Evolutionary conservation across 2,797 vertebrate genomes (phyloP).

Genomic region (Eupleurogrammus muticus): DNA sequence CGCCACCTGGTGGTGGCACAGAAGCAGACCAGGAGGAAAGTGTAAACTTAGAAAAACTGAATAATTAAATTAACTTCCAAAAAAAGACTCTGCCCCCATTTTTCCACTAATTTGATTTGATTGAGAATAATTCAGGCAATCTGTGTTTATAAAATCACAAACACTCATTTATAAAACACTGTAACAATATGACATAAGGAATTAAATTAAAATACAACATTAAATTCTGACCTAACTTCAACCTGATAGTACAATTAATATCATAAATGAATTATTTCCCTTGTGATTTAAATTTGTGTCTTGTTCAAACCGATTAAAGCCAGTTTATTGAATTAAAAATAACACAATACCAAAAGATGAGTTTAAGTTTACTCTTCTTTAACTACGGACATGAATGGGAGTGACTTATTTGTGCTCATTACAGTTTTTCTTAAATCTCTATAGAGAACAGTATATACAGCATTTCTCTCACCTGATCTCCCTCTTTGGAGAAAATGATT

Average conservation of each 20-base stretch:
- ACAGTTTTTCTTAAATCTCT: background rate
- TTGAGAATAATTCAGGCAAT: background rate
- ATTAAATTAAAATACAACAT: background rate
- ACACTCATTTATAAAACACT: background rate
- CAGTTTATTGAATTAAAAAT: no score
- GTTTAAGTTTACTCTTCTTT: background rate
- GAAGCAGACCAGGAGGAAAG: conserved; percentile 1
- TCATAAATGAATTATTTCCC: no score
- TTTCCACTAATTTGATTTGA: background rate
- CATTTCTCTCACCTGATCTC: conserved; percentile 88
- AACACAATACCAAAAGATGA: background rate
- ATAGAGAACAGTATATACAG: background rate
- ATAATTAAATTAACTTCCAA: background rate
- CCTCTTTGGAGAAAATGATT: conserved; percentile 91
- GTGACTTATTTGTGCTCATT: background rate
- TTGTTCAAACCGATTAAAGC: no score
- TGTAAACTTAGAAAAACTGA: background rate
- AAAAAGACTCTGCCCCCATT: background rate
- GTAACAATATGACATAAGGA: background rate
- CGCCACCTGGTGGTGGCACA: conserved; percentile 35
- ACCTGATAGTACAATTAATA: no score
- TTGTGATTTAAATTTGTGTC: no score
- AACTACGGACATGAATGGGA: background rate
- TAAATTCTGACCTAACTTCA: background rate
- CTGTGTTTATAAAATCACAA: background rate